These are phyloP conservation scores for Malurus leucopterus DNA, from an alignment of 2,797 vertebrate species.

Conservation along the genomic window DNA sequence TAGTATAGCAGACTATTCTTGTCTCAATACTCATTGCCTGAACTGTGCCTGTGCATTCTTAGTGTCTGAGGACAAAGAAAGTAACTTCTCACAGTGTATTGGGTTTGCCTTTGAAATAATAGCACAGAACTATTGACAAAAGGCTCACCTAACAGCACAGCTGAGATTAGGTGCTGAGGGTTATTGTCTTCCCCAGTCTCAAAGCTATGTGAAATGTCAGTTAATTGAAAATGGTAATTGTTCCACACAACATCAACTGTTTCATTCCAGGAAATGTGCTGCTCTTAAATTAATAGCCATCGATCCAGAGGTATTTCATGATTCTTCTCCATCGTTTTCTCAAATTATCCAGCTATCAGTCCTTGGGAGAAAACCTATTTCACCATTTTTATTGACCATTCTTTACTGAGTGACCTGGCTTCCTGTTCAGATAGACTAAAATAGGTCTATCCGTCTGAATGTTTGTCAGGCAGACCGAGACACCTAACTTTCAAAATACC, in stretches of 20 bases:
- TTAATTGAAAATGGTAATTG: constrained; percentile 93
- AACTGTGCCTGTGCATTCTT: constrained; percentile 38
- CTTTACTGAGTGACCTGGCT: constrained; percentile 82
- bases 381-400: constrained; percentile 82
- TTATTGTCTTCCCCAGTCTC: constrained; percentile 76
- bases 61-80: constrained; percentile 60
- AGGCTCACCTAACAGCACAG: constrained; percentile 53
- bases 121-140: constrained; percentile 61
- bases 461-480: constrained; percentile 50
- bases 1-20: neutral
- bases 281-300: constrained; percentile 91
- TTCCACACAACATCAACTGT: constrained; percentile 84
- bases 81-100: constrained; percentile 47
- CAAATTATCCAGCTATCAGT: constrained; percentile 87
- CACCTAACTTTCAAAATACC: constrained; percentile 38
- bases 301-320: constrained; percentile 80
- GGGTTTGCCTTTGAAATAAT: constrained; percentile 62
- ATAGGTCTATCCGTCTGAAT: constrained; percentile 75
- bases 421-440: constrained; percentile 82
- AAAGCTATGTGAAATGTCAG: constrained; percentile 77
- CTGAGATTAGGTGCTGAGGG: constrained; percentile 76
- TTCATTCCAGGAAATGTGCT: constrained; percentile 84
- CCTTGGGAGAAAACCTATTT: constrained; percentile 81
- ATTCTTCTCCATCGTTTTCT: constrained; percentile 78
- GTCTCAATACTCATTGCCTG: constrained; percentile 15